Percentiles rank a stretch among this genome's conserved stretches.
phyloP scores from a whole-genome alignment of 2,797 vertebrate species.

The Thaleichthys pacificus region DNA sequence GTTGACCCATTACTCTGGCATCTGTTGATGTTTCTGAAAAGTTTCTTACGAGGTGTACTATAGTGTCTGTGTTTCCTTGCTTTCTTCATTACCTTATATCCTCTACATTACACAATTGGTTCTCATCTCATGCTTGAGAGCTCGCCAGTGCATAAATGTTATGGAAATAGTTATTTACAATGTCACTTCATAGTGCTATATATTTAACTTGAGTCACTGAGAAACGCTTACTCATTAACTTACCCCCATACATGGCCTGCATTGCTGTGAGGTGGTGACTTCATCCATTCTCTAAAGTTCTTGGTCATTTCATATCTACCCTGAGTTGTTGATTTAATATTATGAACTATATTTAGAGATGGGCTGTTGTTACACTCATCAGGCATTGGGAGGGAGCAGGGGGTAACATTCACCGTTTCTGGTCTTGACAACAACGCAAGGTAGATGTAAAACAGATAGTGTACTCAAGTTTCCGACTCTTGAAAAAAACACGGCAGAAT shows the following conservation, averaged over 20 bases:
- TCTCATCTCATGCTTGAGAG: background rate
- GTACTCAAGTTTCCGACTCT: background rate
- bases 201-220: background rate
- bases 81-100: background rate
- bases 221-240: background rate
- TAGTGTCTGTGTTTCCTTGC: too few relatives aligned
- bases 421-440: constrained; percentile 42
- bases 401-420: constrained; percentile 52
- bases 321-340: constrained; percentile 36
- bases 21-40: background rate
- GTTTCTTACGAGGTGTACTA: background rate
- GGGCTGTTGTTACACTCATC: constrained; percentile 12
- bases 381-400: constrained; percentile 34
- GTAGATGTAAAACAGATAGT: background rate
- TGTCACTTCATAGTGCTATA: too few relatives aligned
- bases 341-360: constrained; percentile 62
- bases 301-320: constrained; percentile 34
- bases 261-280: constrained; percentile 35
- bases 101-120: background rate
- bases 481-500: background rate
- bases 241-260: constrained; percentile 29
- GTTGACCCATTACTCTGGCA: background rate
- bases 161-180: too few relatives aligned
- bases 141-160: too few relatives aligned
- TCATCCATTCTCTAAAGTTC: constrained; percentile 20